A percentile compares a stretch with the other conserved stretches of the same genome.
phyloP scores from a whole-genome alignment of 2,888 invertebrate species.

The Macroteleia sp. region DNA sequence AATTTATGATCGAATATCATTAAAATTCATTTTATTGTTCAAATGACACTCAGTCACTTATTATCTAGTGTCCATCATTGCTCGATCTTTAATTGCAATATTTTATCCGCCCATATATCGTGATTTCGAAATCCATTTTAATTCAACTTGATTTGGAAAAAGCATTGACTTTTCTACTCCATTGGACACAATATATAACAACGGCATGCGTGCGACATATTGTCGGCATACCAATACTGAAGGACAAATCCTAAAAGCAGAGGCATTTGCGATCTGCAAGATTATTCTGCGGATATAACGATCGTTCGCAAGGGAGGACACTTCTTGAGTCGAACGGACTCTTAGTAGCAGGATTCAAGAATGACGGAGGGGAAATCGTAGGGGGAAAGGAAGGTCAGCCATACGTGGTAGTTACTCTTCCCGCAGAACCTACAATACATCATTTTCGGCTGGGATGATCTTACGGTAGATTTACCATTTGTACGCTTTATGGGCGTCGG shows the following conservation, averaged over 20 bases:
- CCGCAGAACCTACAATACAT: conserved; percentile 81
- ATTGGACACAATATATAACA: conserved; percentile 44
- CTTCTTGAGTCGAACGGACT: conserved; percentile 21
- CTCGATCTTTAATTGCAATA: too few relatives aligned
- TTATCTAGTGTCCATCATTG: too few relatives aligned
- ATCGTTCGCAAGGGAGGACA: conserved; percentile 42
- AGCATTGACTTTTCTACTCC: conserved; percentile 40
- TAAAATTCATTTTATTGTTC: too few relatives aligned
- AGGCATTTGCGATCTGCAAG: conserved; percentile 64
- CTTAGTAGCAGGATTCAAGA: conserved; percentile 53
- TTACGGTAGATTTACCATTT: conserved; percentile 84
- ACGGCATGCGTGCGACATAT: conserved; percentile 55
- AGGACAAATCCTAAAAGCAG: conserved; percentile 25
- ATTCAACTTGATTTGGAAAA: conserved; percentile 27
- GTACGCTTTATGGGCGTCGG: conserved; percentile 84
- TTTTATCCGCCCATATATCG: too few relatives aligned
- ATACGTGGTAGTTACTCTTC: conserved; percentile 70
- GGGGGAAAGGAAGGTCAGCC: conserved; percentile 66
- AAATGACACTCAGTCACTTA: too few relatives aligned
- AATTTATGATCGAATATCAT: too few relatives aligned
- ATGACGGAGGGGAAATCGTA: conserved; percentile 42
- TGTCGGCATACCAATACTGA: conserved; percentile 30
- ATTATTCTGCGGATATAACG: conserved; percentile 60
- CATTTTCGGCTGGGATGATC: conserved; percentile 84
- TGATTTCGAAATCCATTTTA: too few relatives aligned